These are phyloP conservation scores for Drosophila oshimai DNA, from an alignment of 1,140 invertebrate species.

Conservation along the genomic window DNA sequence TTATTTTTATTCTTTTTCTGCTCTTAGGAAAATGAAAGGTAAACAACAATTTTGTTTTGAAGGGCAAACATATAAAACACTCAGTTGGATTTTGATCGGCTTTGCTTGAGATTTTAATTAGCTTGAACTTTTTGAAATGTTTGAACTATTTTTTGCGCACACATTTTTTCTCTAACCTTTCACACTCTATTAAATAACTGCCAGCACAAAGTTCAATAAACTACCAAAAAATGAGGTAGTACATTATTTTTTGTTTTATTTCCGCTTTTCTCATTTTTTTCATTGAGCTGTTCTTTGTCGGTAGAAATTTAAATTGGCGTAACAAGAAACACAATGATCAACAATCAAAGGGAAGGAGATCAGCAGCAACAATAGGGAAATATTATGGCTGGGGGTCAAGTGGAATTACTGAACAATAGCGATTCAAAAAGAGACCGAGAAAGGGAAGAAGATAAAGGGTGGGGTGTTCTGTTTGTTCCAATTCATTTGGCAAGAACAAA, in stretches of 20 bases:
- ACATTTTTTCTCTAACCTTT: conserved; percentile 40
- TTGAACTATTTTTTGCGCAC: background rate
- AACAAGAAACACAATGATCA: conserved; percentile 39
- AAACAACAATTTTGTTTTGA: conserved; percentile 16
- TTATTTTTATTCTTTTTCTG: conserved; percentile 1
- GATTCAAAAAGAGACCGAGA: conserved; percentile 6
- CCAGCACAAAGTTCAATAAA: conserved; percentile 63
- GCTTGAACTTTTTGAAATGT: background rate
- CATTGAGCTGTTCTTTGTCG: conserved; percentile 6
- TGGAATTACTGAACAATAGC: conserved; percentile 62
- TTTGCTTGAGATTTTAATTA: background rate
- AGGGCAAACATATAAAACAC: conserved; percentile 8
- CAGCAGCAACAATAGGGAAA: conserved; percentile 26
- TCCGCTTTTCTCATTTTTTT: conserved; percentile 46
- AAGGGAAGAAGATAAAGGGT: background rate
- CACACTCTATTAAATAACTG: conserved; percentile 39
- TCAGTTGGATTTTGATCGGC: conserved; percentile 1
- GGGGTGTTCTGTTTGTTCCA: conserved; percentile 49
- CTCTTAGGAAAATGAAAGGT: conserved; percentile 9
- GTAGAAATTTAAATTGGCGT: conserved; percentile 64
- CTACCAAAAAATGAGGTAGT: conserved; percentile 14
- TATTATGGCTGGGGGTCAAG: conserved; percentile 54
- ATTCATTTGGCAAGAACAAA: conserved; percentile 71
- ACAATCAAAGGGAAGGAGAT: conserved; percentile 27
- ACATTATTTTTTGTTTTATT: conserved; percentile 53